Evolutionary conservation across 2,888 invertebrate species (phyloP), one percentile per base, ranked within the genome.

Genomic region (Drosophila meridionalis): DNA sequence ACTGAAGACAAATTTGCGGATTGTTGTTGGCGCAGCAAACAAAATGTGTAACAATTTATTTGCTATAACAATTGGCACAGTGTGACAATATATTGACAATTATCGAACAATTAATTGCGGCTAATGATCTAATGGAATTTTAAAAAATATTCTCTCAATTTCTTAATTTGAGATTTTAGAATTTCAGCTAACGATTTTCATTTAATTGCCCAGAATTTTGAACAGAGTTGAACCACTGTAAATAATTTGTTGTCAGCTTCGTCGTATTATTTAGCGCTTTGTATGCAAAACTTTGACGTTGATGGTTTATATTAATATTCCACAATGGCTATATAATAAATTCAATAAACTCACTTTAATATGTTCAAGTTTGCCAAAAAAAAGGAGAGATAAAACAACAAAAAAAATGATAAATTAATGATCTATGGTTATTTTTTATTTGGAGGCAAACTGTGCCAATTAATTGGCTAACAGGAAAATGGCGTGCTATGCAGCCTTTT

Each of bases 11-110:
- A 70, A 68, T 68, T 56, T 36, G 52, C 5, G 28, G 34, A 7
- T 61, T 67, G 45, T 52, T 68, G 62, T 67, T 62, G 52, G 64
- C 9, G 40, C 30, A 77, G 64, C 69, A 69, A 84, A 69, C 61
- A 79, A 69, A 75, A 82, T 67, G 34, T 84, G 88, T 87, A 73
- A 82, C 88, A 73, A 76, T 74, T 67, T 76, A 63, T 73, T 65
- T 77, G 63, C 38, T n/a, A 57, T 40, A 64, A 47, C 69, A 66
- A 80, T 78, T 80, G 71, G 68, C 80, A 80, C 76, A 72, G 63
- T 80, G 75, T 62, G 67, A 67, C 75, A 78, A 78, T 59, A 20
- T 40, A 7, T 20, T 1, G 28, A n/a, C 43, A 71, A 72, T 58
- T 62, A 45, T 40, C 38, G 50, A 38, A 40, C 57, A 43, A 52